Evolutionary conservation across 1,140 invertebrate species (phyloP).

Genomic region (Lepidurus apus): DNA sequence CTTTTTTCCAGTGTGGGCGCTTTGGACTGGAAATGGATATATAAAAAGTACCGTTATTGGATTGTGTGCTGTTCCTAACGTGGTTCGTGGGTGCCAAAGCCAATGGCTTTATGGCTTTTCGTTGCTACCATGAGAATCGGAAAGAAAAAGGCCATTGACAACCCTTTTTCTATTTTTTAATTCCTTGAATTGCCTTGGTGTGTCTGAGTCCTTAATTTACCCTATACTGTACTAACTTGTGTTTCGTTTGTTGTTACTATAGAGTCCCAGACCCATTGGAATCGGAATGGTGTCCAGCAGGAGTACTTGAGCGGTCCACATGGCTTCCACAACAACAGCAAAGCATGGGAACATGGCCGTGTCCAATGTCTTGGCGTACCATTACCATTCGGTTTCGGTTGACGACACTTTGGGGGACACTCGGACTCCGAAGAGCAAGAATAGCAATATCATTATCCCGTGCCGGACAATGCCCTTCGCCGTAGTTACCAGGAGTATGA

Average conservation of each 20-base stretch:
- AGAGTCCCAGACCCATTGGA: neutral
- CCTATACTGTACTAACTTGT: neutral
- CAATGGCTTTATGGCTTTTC: too few species aligned
- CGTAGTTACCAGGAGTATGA: neutral
- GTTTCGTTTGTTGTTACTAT: neutral
- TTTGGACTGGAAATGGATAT: too few species aligned
- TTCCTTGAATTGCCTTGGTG: too few species aligned
- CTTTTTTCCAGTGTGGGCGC: too few species aligned
- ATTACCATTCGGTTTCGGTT: neutral
- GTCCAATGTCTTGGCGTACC: neutral
- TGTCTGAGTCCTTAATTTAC: too few species aligned
- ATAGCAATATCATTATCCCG: neutral
- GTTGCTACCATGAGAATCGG: too few species aligned
- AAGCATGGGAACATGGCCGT: neutral
- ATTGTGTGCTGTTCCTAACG: too few species aligned
- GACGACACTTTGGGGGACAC: neutral
- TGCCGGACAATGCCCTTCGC: constrained; percentile 1
- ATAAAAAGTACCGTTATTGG: too few species aligned
- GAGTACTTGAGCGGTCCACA: neutral
- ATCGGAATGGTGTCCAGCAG: neutral
- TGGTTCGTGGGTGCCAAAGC: too few species aligned
- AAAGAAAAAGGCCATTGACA: too few species aligned
- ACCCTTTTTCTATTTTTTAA: too few species aligned
- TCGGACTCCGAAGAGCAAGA: neutral
- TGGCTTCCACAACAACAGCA: neutral